Conservation (phyloP, 2,888 invertebrate species). For the Lottia scabra region DNA sequence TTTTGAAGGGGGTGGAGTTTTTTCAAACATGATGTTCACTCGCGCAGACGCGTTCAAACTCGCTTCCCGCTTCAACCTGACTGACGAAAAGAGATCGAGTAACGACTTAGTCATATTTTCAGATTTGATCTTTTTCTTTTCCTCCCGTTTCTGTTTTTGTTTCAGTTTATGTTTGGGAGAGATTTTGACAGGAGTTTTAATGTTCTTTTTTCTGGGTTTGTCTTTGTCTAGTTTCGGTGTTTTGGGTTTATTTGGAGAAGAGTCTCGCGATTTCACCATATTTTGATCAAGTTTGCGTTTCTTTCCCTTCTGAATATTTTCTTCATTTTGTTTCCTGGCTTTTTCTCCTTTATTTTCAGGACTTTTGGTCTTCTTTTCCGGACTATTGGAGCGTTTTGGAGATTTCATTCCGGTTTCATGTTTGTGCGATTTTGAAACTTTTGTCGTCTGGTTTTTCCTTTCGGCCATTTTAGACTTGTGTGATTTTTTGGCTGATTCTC, state of each 20-base stretch:
- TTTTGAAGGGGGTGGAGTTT: slow-evolving; percentile 32
- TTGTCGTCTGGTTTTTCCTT: slow-evolving; percentile 10
- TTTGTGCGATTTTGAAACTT: slow-evolving; percentile 21
- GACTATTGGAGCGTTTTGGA: background rate
- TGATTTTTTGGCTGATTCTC: background rate
- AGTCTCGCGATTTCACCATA: background rate
- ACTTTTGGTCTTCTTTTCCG: background rate
- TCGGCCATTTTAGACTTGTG: background rate
- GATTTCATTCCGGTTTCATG: slow-evolving; percentile 1
- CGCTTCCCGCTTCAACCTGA: slow-evolving; percentile 52
- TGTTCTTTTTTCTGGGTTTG: slow-evolving; percentile 14
- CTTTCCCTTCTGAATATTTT: background rate
- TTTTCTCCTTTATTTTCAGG: slow-evolving; percentile 5
- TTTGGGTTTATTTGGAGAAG: slow-evolving; percentile 3
- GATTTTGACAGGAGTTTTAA: slow-evolving; percentile 9
- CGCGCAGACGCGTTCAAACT: slow-evolving; percentile 58
- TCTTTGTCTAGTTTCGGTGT: slow-evolving; percentile 8
- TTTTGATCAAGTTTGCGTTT: background rate
- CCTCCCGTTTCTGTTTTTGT: background rate
- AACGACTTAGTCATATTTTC: slow-evolving; percentile 18
- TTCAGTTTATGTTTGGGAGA: background rate
- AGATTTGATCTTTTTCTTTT: slow-evolving; percentile 18
- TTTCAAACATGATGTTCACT: slow-evolving; percentile 56
- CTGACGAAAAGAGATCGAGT: slow-evolving; percentile 24
- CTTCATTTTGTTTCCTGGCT: background rate